Base-by-base conservation (phyloP, 2,113 vertebrate genomes). In the Chlorodrepanis virens region DNA sequence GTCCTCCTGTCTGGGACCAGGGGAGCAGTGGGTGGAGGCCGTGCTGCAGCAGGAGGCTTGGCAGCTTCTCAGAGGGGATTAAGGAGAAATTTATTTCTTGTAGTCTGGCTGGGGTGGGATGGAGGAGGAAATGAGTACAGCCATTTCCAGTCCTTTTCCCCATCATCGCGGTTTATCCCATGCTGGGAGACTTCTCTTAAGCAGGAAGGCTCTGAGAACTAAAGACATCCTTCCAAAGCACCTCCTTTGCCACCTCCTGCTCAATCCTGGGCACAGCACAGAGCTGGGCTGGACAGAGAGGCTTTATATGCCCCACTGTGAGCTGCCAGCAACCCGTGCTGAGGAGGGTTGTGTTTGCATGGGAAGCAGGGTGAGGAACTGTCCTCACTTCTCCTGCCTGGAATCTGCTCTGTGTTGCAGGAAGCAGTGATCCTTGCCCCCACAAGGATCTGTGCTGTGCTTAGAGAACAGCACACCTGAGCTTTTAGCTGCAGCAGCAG, bases 391-490 rank as follows among this genome's bases (percentile, higher is more conserved):
- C 53, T 78, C 17, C n/a, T 60, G 22, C 14, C 29, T 45, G 63
- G 52, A 56, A 40, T 84, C 37, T 69, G n/a, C 37, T 67, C 40
- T 52, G 94, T 89, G 31, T 19, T 79, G 37, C 0, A 6, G 57
- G 85, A 83, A 95, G 93, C 89, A 86, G 65, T 28, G 60, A 84
- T 93, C 77, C 83, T 33, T 85, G 31, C 91, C 92, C 95, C 71
- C 83, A 80, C 33, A 11, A 57, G 33, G 20, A 60, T 94, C 53
- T 5, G 39, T 56, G 85, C 89, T 83, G 50, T 69, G 94, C 94
- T 87, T 81, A 84, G 79, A 92, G 91, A 83, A 25, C 24, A 92
- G 53, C 84, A 64, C 47, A 11, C 40, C 90, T 68, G 83, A 96
- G 92, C 49, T 91, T 94, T 95, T 37, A 44, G 39, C 89, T 96